phyloP scores from a whole-genome alignment of 2,113 vertebrate species.

The Gopherus evgoodei region DNA sequence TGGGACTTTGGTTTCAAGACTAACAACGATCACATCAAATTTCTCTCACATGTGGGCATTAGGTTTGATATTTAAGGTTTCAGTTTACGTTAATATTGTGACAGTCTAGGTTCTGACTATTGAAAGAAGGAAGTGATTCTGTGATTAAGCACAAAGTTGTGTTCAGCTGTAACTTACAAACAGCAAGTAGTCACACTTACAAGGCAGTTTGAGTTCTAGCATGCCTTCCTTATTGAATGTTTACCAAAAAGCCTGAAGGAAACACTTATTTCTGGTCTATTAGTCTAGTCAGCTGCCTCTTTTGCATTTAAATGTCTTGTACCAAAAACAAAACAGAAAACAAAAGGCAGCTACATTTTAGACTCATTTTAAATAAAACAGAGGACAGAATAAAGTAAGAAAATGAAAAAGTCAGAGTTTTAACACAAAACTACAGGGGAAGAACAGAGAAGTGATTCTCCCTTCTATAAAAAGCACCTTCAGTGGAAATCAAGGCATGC shows the following conservation, averaged over 20 bases:
- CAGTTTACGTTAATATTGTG: neutral
- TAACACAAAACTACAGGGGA: neutral
- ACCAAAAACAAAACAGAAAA: neutral
- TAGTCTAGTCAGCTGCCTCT: neutral
- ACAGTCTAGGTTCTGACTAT: neutral
- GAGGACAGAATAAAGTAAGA: neutral
- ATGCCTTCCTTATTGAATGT: neutral
- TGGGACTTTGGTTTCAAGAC: neutral
- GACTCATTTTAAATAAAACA: neutral
- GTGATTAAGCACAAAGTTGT: neutral
- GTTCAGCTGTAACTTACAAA: neutral
- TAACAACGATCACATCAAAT: neutral
- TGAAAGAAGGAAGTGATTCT: neutral
- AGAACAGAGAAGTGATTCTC: neutral
- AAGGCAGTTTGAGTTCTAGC: neutral
- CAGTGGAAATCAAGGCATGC: neutral
- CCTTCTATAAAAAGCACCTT: neutral
- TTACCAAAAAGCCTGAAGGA: neutral
- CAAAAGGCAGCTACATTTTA: neutral
- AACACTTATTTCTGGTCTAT: neutral
- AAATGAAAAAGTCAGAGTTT: too few relatives aligned
- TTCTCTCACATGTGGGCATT: neutral
- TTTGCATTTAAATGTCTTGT: neutral
- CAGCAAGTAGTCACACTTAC: neutral
- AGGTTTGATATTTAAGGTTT: neutral